phyloP scores from a whole-genome alignment of 2,797 vertebrate genomes.

The Myotis planiceps region DNA sequence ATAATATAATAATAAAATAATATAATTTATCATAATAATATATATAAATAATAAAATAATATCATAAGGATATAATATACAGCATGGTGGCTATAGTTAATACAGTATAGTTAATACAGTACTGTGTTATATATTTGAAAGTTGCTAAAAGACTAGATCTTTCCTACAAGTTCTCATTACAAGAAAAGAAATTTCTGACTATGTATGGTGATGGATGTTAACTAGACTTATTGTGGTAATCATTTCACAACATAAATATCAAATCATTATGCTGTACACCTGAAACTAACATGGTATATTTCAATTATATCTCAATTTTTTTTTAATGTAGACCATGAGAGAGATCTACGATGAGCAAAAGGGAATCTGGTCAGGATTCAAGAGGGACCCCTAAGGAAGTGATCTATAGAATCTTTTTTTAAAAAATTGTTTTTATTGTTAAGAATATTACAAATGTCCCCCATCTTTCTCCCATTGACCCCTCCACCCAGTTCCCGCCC shows the following conservation, averaged over 20 bases:
- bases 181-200: background rate
- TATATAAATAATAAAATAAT: background rate
- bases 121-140: background rate
- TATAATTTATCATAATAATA: background rate
- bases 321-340: background rate
- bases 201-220: background rate
- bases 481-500: too few relatives aligned
- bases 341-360: background rate
- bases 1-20: background rate
- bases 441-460: too few relatives aligned
- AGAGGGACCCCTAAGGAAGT: background rate
- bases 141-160: background rate
- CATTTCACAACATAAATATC: background rate
- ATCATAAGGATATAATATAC: background rate
- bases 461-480: too few relatives aligned
- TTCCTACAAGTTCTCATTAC: background rate
- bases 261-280: background rate
- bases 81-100: background rate
- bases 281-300: background rate
- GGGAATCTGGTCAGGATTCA: background rate
- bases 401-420: background rate
- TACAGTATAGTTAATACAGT: background rate
- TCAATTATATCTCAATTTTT: background rate
- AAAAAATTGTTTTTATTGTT: too few relatives aligned
- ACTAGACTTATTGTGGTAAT: background rate